These are phyloP conservation scores for Larimichthys crocea DNA, from an alignment of 2,113 vertebrate species.

Conservation along the genomic window DNA sequence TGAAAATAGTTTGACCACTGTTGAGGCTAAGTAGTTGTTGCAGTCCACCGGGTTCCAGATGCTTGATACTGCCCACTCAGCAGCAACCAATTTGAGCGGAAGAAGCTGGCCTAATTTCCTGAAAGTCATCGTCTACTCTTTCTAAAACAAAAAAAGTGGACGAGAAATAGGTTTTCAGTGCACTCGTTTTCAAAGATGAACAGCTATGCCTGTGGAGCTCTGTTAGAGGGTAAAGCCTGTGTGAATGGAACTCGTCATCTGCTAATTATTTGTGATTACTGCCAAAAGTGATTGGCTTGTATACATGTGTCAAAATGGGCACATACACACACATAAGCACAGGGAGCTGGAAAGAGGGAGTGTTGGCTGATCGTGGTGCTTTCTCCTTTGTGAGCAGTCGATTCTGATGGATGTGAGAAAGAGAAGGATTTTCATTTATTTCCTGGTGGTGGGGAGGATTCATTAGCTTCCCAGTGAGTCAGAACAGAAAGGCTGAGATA, in stretches of 20 bases:
- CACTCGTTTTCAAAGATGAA: conserved; percentile 12
- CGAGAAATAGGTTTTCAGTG: background rate
- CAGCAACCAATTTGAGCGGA: background rate
- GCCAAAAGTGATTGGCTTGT: conserved; percentile 43
- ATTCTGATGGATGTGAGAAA: conserved; percentile 38
- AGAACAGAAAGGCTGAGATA: conserved; percentile 30
- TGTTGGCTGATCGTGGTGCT: conserved; percentile 22
- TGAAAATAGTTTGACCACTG: conserved; percentile 18
- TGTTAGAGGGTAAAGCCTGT: conserved; percentile 16
- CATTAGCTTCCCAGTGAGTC: conserved; percentile 40
- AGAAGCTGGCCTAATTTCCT: background rate
- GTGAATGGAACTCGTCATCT: conserved; percentile 33
- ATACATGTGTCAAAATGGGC: conserved; percentile 34
- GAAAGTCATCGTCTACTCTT: background rate
- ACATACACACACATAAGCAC: conserved; percentile 24
- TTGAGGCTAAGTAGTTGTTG: background rate
- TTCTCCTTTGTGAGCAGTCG: conserved; percentile 15
- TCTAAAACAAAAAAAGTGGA: conserved; percentile 8
- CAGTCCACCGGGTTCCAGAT: background rate
- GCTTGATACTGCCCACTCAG: background rate
- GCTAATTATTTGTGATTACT: conserved; percentile 49
- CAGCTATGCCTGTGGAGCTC: conserved; percentile 23
- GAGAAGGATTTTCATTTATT: conserved; percentile 21
- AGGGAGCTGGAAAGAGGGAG: conserved; percentile 3
- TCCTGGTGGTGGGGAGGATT: conserved; percentile 12